Conservation (phyloP, 2,888 invertebrate species). For the Julus scandinavius region DNA sequence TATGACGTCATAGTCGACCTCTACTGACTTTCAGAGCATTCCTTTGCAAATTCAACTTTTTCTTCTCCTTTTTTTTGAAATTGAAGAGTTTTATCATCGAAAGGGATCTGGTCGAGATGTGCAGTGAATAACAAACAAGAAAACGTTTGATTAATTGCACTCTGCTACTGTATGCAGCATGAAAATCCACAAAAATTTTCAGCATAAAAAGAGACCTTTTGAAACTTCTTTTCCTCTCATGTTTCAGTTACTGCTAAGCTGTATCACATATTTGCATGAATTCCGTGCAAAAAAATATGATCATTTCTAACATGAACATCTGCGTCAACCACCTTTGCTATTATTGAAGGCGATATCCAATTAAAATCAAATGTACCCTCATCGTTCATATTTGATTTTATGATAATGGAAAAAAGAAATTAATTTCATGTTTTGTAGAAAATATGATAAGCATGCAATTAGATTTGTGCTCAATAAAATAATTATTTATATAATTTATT, state of each 20-base stretch:
- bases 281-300: neutral
- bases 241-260: neutral
- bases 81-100: slow-evolving; percentile 3
- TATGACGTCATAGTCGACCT: neutral
- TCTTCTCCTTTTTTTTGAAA: neutral
- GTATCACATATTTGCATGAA: neutral
- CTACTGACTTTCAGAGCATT: neutral
- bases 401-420: neutral
- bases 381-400: neutral
- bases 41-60: neutral
- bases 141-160: slow-evolving; percentile 35
- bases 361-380: neutral
- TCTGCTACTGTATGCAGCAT: neutral
- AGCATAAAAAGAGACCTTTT: neutral
- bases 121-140: slow-evolving; percentile 38
- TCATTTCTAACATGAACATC: neutral
- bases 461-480: neutral
- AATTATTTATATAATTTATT: too few relatives aligned
- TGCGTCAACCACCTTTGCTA: neutral
- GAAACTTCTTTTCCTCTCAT: neutral
- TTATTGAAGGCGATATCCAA: neutral
- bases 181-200: neutral
- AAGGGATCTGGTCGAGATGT: slow-evolving; percentile 17
- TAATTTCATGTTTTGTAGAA: neutral
- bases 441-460: neutral